These are phyloP conservation scores for Melitaea cinxia DNA, from an alignment of 1,140 invertebrate species.

Conservation along the genomic window DNA sequence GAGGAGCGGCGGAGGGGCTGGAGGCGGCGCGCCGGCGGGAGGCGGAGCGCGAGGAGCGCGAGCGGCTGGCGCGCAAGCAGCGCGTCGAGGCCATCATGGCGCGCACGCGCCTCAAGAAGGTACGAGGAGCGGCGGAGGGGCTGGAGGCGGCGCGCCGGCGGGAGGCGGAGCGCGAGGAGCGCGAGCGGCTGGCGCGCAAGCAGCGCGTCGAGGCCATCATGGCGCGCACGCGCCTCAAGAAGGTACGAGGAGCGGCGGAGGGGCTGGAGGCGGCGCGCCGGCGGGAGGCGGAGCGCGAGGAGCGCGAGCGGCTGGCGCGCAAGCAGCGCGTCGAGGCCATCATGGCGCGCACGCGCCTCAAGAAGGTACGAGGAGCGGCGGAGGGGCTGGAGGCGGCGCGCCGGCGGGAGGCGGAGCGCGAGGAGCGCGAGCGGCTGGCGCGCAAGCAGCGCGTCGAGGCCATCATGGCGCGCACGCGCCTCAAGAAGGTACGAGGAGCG, in stretches of 20 bases:
- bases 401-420: conserved; percentile 41
- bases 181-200: conserved; percentile 58
- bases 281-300: no score
- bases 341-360: no score
- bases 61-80: conserved; percentile 89
- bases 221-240: conserved; percentile 65
- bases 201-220: conserved; percentile 72
- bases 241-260: conserved; percentile 37
- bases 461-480: conserved; percentile 49
- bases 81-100: conserved; percentile 85
- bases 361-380: conserved; percentile 90
- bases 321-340: conserved; percentile 85
- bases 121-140: conserved; percentile 53
- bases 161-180: conserved; percentile 65
- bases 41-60: conserved; percentile 88
- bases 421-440: conserved; percentile 57
- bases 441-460: conserved; percentile 57
- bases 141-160: conserved; percentile 53
- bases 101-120: conserved; percentile 49
- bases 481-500: conserved; percentile 64
- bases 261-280: no score
- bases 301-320: conserved; percentile 81
- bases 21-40: conserved; percentile 71
- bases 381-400: conserved; percentile 89
- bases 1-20: no score